Evolutionary conservation across 2,797 vertebrate genomes (phyloP).

Genomic region (Cercopithecus mitis): DNA sequence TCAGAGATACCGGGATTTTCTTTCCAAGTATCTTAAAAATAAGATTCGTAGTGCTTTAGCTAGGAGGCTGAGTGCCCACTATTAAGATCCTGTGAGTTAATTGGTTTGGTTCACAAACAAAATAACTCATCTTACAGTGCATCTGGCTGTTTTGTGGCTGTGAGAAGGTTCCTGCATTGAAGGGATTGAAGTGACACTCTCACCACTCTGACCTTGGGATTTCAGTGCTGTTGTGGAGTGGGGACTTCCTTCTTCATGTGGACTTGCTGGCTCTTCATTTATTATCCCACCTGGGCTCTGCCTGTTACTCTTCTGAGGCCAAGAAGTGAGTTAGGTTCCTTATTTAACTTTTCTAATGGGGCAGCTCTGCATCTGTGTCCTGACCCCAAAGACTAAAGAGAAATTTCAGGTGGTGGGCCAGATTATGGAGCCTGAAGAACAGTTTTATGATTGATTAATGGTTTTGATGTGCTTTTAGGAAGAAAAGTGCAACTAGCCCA

Average conservation of each 20-base stretch:
- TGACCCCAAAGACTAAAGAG: neutral
- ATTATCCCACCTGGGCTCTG: neutral
- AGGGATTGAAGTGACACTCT: neutral
- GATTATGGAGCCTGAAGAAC: neutral
- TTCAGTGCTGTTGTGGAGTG: neutral
- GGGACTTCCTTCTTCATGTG: neutral
- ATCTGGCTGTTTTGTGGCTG: neutral
- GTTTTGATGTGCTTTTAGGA: slow-evolving; percentile 59
- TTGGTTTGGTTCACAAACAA: neutral
- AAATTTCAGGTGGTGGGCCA: slow-evolving; percentile 31
- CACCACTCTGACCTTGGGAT: neutral
- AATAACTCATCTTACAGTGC: neutral
- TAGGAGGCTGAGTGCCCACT: neutral
- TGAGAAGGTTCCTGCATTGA: neutral
- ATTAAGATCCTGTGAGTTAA: neutral
- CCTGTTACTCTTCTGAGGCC: neutral
- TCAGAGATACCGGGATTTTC: neutral
- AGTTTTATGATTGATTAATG: slow-evolving; percentile 37
- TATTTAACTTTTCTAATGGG: slow-evolving; percentile 36
- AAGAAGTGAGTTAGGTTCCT: neutral
- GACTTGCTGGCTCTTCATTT: neutral
- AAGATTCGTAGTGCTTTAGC: neutral
- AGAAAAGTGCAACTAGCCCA: slow-evolving; percentile 32
- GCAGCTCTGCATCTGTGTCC: slow-evolving; percentile 2
- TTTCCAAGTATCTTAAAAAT: slow-evolving; percentile 9